A percentile compares a stretch with the other conserved stretches of the same genome.
These are phyloP conservation scores for Zapornia atra DNA, from an alignment of 2,113 vertebrate species.

Conservation along the genomic window DNA sequence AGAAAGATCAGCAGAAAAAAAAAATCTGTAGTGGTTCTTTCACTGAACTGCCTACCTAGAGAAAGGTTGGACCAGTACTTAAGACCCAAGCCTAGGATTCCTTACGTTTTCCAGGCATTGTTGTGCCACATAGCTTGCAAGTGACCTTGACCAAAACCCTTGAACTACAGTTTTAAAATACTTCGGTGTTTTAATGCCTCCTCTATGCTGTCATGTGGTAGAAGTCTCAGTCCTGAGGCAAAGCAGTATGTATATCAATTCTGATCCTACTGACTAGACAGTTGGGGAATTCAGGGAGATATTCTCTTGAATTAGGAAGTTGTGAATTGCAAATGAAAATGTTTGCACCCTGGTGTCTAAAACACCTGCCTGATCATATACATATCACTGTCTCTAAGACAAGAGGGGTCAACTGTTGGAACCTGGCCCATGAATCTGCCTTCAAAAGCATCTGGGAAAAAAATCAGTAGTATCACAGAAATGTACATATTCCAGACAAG, in stretches of 20 bases:
- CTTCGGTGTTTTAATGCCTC: neutral
- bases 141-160: neutral
- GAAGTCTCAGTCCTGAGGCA: neutral
- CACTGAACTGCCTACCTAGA: neutral
- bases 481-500: neutral
- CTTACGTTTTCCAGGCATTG: neutral
- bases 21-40: neutral
- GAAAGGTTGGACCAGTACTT: neutral
- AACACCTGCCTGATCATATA: neutral
- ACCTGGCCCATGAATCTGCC: neutral
- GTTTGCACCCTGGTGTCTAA: neutral
- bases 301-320: neutral
- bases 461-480: neutral
- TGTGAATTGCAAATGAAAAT: neutral
- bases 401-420: neutral
- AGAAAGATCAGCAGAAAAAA: neutral
- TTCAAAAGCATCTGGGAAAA: neutral
- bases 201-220: neutral
- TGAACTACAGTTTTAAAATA: neutral
- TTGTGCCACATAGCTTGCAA: neutral
- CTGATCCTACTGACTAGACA: neutral
- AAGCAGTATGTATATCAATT: neutral
- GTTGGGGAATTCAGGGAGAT: neutral
- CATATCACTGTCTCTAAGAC: neutral
- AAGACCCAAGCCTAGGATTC: neutral